Conservation (phyloP, 2,113 vertebrate species). For the Petromus typicus region DNA sequence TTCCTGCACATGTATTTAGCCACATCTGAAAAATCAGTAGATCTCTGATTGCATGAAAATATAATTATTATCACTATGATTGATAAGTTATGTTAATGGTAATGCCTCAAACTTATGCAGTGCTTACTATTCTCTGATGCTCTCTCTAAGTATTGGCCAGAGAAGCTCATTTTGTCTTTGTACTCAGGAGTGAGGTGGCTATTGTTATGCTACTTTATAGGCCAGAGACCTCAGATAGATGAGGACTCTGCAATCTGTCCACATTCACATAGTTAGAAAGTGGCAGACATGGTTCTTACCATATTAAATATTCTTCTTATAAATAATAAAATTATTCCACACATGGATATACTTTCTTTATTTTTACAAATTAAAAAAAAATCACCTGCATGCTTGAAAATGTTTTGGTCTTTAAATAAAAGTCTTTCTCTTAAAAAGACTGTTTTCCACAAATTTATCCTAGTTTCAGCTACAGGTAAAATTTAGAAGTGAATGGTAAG, state of each 20-base stretch:
- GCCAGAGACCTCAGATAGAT: neutral
- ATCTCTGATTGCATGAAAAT: neutral
- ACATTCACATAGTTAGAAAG: neutral
- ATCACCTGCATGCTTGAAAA: neutral
- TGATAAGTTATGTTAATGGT: neutral
- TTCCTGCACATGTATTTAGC: neutral
- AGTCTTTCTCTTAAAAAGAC: no score
- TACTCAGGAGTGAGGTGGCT: neutral
- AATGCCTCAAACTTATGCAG: neutral
- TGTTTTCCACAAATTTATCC: neutral
- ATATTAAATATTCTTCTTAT: neutral
- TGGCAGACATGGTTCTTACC: neutral
- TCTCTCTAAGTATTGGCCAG: neutral
- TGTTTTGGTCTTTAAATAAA: neutral
- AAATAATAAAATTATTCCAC: neutral
- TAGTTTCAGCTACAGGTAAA: neutral
- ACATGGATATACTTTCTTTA: neutral
- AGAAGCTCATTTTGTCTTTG: neutral
- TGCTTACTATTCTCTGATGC: neutral
- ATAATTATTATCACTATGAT: neutral
- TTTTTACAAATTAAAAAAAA: slow-evolving; percentile 3
- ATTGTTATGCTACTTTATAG: neutral
- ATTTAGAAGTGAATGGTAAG: neutral
- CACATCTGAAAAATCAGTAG: neutral
- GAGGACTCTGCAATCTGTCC: neutral